phyloP scores from a whole-genome alignment of 2,888 invertebrate genomes.

The Brachynemurus nebulosus region DNA sequence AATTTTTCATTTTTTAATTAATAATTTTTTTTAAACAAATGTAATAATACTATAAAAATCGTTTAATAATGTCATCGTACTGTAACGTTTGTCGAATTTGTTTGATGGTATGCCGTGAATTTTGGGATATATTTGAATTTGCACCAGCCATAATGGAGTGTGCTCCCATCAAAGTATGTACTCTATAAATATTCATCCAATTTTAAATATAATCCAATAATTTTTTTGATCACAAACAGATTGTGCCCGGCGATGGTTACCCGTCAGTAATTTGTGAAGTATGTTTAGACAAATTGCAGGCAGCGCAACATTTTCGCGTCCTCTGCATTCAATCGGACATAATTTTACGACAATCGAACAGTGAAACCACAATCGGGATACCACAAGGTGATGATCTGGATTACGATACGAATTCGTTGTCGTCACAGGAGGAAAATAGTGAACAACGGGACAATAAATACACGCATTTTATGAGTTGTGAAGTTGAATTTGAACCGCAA shows the following conservation, averaged over 20 bases:
- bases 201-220: not conserved
- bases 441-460: not conserved
- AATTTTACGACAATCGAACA: not conserved
- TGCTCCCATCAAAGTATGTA: slow-evolving; percentile 8
- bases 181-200: not conserved
- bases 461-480: not conserved
- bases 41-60: too few species aligned
- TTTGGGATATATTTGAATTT: slow-evolving; percentile 5
- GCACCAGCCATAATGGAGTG: slow-evolving; percentile 7
- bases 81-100: slow-evolving; percentile 7
- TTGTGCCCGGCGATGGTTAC: slow-evolving; percentile 5
- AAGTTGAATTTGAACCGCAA: not conserved
- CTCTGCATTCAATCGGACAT: slow-evolving; percentile 5
- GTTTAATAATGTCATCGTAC: slow-evolving; percentile 4
- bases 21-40: too few species aligned
- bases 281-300: slow-evolving; percentile 6
- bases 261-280: slow-evolving; percentile 6
- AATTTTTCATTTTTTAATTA: too few species aligned
- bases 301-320: slow-evolving; percentile 7
- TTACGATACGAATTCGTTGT: not conserved
- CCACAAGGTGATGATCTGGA: not conserved
- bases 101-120: not conserved
- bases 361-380: not conserved
- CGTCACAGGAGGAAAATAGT: not conserved
- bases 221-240: not conserved